A percentile compares a stretch with the other conserved stretches of the same genome.
phyloP scores from a whole-genome alignment of 2,888 invertebrate species.

The Aphodius granarius region DNA sequence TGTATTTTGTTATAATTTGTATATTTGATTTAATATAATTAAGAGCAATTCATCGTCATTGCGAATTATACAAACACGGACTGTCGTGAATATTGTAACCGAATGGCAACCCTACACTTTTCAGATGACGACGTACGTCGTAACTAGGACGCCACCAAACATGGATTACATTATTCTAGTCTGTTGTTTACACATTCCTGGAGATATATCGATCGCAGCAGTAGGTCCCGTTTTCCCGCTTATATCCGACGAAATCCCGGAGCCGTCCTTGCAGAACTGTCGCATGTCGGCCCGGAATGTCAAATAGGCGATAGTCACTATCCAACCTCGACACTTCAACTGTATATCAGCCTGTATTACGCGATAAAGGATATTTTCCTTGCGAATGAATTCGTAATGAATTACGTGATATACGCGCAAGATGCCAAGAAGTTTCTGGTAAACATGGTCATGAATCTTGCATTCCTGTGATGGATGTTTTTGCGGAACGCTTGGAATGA shows the following conservation, averaged over 20 bases:
- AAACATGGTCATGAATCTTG: not conserved
- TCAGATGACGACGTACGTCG: not conserved
- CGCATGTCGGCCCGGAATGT: not conserved
- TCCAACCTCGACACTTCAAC: not conserved
- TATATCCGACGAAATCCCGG: not conserved
- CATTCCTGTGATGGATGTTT: not conserved
- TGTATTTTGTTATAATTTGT: no score
- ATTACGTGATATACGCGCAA: not conserved
- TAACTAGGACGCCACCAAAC: not conserved
- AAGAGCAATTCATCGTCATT: no score
- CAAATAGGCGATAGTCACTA: not conserved
- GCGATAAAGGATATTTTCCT: not conserved
- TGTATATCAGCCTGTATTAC: not conserved
- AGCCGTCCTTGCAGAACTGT: not conserved
- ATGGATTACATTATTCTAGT: not conserved
- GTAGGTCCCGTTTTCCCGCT: not conserved
- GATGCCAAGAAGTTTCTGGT: not conserved
- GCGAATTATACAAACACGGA: no score
- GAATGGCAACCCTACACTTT: no score
- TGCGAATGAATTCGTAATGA: not conserved
- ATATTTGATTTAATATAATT: no score
- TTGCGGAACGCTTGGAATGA: not conserved
- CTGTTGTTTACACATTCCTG: not conserved
- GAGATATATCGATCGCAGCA: not conserved
- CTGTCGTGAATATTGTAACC: no score